Percentiles rank a stretch among this genome's conserved stretches.
Evolutionary conservation across 2,888 invertebrate species (phyloP).

Genomic region (Aricia artaxerxes): DNA sequence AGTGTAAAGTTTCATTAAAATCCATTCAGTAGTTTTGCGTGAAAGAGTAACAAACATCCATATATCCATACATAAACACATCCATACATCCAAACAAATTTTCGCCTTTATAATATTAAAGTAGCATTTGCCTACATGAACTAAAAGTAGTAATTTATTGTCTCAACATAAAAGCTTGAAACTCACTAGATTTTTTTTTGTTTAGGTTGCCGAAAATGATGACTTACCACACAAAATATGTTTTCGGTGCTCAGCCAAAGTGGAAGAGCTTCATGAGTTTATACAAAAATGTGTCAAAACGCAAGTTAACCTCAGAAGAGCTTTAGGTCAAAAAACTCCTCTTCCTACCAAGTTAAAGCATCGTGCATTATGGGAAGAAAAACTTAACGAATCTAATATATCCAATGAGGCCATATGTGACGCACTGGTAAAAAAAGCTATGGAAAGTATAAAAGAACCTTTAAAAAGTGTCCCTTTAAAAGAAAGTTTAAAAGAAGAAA

Average conservation of each 20-base stretch:
- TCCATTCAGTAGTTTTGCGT: no score
- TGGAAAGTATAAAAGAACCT: slow-evolving; percentile 63
- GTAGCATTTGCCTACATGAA: no score
- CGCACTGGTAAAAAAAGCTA: slow-evolving; percentile 71
- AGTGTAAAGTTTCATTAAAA: no score
- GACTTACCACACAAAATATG: slow-evolving; percentile 77
- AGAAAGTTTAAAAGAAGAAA: slow-evolving; percentile 44
- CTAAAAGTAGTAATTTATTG: background rate
- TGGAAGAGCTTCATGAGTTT: slow-evolving; percentile 74
- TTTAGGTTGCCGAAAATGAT: slow-evolving; percentile 73
- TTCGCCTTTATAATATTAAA: no score
- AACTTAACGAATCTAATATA: slow-evolving; percentile 66
- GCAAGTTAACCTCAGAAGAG: slow-evolving; percentile 60
- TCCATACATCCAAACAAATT: no score
- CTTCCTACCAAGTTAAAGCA: slow-evolving; percentile 56
- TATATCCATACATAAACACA: no score
- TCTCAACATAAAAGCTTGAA: background rate
- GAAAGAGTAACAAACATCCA: no score
- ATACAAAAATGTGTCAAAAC: slow-evolving; percentile 70
- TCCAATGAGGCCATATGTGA: slow-evolving; percentile 75
- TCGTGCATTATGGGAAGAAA: slow-evolving; percentile 66
- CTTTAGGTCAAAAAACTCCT: slow-evolving; percentile 55
- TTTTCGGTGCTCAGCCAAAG: slow-evolving; percentile 74
- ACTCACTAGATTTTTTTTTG: slow-evolving; percentile 40
- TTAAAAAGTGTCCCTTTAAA: slow-evolving; percentile 49